Evolutionary conservation across 2,113 vertebrate genomes (phyloP).

Genomic region (Brachypodius melanocephalos): DNA sequence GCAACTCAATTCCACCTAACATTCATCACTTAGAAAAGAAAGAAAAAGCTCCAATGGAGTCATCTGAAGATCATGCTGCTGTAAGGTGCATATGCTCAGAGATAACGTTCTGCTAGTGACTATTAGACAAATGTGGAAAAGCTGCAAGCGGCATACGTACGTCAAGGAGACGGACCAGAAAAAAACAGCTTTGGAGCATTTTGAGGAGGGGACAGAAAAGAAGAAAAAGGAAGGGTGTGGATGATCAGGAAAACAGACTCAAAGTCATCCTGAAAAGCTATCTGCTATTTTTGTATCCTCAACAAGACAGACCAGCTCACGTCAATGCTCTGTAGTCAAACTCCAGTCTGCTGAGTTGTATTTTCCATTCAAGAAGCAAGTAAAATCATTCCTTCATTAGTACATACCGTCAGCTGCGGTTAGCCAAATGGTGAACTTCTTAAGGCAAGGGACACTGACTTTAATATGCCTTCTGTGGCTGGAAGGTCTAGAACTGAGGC

Average conservation of each 20-base stretch:
- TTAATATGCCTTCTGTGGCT: neutral
- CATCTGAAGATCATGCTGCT: neutral
- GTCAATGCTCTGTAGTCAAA: neutral
- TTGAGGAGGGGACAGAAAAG: neutral
- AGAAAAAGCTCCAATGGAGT: neutral
- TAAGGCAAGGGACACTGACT: neutral
- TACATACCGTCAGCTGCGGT: neutral
- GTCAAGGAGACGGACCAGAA: neutral
- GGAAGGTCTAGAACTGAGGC: neutral
- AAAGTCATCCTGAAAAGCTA: neutral
- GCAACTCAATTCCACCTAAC: neutral
- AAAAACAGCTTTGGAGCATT: neutral
- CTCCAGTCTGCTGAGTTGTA: neutral
- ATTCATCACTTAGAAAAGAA: neutral
- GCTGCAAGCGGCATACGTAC: neutral
- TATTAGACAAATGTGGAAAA: neutral
- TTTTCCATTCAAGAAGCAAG: neutral
- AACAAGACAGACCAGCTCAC: neutral
- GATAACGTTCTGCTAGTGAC: neutral
- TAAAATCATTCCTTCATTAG: neutral
- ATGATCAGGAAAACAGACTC: neutral
- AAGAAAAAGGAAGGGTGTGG: neutral
- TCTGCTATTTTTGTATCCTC: neutral
- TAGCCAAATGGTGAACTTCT: neutral
- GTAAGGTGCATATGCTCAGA: accelerated